phyloP scores from a whole-genome alignment of 2,113 vertebrate species.

The Hippocampus zosterae region DNA sequence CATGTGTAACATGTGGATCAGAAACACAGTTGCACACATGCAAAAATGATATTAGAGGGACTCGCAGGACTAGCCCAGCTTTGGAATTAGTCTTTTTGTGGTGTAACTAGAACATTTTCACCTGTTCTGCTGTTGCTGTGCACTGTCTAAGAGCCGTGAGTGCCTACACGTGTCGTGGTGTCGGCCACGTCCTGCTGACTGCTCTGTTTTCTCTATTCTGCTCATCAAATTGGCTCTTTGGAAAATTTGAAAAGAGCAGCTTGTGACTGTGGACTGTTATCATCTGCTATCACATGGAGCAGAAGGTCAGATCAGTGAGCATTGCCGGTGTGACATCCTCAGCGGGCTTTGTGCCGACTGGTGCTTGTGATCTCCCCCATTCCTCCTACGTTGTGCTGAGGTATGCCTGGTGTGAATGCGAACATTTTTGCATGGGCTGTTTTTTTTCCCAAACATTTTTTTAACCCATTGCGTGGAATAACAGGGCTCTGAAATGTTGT shows the following conservation, averaged over 20 bases:
- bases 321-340: slow-evolving; percentile 43
- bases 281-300: slow-evolving; percentile 20
- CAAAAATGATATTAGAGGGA: slow-evolving; percentile 24
- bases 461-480: slow-evolving; percentile 9
- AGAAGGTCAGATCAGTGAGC: slow-evolving; percentile 20
- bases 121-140: slow-evolving; percentile 43
- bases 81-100: slow-evolving; percentile 22
- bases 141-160: slow-evolving; percentile 65
- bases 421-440: slow-evolving; percentile 27
- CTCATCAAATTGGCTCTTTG: not conserved
- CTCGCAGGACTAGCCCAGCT: slow-evolving; percentile 14
- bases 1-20: slow-evolving; percentile 21
- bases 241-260: slow-evolving; percentile 8
- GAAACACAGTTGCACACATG: slow-evolving; percentile 25
- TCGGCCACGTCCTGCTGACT: slow-evolving; percentile 47
- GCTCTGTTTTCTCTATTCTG: slow-evolving; percentile 26
- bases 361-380: slow-evolving; percentile 37
- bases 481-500: slow-evolving; percentile 36
- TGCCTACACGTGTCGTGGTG: slow-evolving; percentile 62
- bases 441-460: not conserved
- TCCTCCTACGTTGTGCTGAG: slow-evolving; percentile 1
- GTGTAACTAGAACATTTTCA: slow-evolving; percentile 12
- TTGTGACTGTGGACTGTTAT: slow-evolving; percentile 6
- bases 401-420: slow-evolving; percentile 15
- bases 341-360: slow-evolving; percentile 30